These are phyloP conservation scores for Drosophila percnosoma DNA, from an alignment of 2,888 invertebrate species.

Conservation along the genomic window DNA sequence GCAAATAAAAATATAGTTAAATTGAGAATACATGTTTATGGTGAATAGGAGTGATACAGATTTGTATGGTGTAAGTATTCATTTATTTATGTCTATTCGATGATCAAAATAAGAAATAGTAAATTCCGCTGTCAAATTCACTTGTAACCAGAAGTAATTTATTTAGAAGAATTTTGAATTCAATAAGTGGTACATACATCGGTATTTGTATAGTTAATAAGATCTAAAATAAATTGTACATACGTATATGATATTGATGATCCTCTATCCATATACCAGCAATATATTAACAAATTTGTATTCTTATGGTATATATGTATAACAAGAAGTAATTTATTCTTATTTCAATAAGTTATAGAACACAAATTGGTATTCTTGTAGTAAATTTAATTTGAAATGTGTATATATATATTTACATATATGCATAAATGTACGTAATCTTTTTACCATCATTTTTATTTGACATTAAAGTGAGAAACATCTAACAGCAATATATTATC, in stretches of 20 bases:
- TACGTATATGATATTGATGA: neutral
- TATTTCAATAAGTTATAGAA: neutral
- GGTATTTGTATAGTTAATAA: neutral
- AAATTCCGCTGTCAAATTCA: neutral
- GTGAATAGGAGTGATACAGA: neutral
- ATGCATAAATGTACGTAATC: neutral
- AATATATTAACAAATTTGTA: neutral
- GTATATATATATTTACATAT: neutral
- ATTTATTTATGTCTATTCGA: neutral
- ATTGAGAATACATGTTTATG: neutral
- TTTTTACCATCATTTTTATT: neutral
- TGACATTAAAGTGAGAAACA: neutral
- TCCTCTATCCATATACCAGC: neutral
- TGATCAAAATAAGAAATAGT: neutral
- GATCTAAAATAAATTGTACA: neutral
- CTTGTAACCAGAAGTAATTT: neutral
- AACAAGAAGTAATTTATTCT: neutral
- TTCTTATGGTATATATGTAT: neutral
- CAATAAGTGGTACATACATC: neutral
- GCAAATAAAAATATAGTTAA: neutral
- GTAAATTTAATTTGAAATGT: neutral
- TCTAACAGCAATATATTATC: slow-evolving; percentile 37
- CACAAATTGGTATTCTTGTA: neutral
- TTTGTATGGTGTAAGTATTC: neutral
- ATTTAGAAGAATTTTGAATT: neutral